A percentile compares a stretch with the other conserved stretches of the same genome.
phyloP scores from a whole-genome alignment of 1,140 invertebrate species.

The Phortica variegata region DNA sequence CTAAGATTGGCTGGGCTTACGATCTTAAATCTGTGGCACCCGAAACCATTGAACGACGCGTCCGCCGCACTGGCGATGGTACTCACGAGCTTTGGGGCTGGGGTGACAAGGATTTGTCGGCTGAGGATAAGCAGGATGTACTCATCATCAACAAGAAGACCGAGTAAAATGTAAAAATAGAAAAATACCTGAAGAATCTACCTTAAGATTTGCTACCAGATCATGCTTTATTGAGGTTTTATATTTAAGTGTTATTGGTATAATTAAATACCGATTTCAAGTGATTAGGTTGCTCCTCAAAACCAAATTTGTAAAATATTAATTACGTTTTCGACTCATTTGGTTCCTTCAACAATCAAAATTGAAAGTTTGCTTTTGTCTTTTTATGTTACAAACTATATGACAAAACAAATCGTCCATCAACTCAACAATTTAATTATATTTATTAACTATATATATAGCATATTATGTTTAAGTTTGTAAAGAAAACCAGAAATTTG shows the following conservation, averaged over 20 bases:
- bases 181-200: no score
- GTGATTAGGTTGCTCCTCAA: neutral
- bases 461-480: no score
- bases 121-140: conserved; percentile 65
- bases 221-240: no score
- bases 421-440: no score
- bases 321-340: no score
- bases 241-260: neutral
- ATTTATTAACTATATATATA: no score
- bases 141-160: conserved; percentile 59
- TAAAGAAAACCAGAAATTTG: no score
- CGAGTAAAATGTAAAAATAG: neutral
- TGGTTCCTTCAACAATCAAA: no score
- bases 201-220: no score
- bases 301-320: neutral
- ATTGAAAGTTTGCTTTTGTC: no score
- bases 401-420: no score
- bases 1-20: conserved; percentile 81
- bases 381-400: no score
- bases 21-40: conserved; percentile 78
- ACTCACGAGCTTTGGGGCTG: conserved; percentile 75
- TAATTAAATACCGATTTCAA: neutral
- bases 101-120: conserved; percentile 73
- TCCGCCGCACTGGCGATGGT: conserved; percentile 74
- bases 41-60: conserved; percentile 67